These are phyloP conservation scores for Leucania comma DNA, from an alignment of 2,888 invertebrate species.

Conservation along the genomic window DNA sequence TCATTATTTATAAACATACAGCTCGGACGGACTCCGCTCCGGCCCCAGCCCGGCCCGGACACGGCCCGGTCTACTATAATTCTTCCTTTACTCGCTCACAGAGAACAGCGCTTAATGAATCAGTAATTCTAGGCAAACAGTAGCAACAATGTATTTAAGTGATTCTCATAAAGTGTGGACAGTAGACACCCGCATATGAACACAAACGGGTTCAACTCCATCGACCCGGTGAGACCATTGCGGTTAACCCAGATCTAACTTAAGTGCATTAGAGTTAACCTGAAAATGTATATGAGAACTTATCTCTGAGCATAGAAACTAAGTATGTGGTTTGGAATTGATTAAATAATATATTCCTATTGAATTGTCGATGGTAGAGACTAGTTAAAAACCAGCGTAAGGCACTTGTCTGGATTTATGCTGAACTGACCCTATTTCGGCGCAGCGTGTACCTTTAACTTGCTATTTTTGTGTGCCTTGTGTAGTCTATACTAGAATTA, in stretches of 20 bases:
- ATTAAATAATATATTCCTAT: background rate
- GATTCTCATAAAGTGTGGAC: slow-evolving; percentile 20
- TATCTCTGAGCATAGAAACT: background rate
- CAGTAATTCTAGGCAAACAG: background rate
- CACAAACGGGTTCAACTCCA: slow-evolving; percentile 51
- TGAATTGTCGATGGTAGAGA: too few species aligned
- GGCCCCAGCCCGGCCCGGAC: too few species aligned
- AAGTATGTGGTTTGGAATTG: background rate
- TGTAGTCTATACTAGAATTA: too few species aligned
- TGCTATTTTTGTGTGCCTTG: too few species aligned
- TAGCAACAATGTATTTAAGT: slow-evolving; percentile 21
- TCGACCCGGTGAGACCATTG: slow-evolving; percentile 49
- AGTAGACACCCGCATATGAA: slow-evolving; percentile 39
- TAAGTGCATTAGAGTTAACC: slow-evolving; percentile 38
- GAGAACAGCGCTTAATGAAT: background rate
- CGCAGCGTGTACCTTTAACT: too few species aligned
- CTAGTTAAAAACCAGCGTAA: too few species aligned
- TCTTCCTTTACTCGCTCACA: too few species aligned
- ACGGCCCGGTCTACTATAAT: too few species aligned
- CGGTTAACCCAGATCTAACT: slow-evolving; percentile 51
- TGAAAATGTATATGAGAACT: slow-evolving; percentile 8
- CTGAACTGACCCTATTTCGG: too few species aligned
- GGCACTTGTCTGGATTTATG: too few species aligned
- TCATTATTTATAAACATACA: too few species aligned
- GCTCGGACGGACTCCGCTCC: too few species aligned